Evolutionary conservation across 2,113 vertebrate genomes (phyloP).

Genomic region (Peromyscus leucopus): DNA sequence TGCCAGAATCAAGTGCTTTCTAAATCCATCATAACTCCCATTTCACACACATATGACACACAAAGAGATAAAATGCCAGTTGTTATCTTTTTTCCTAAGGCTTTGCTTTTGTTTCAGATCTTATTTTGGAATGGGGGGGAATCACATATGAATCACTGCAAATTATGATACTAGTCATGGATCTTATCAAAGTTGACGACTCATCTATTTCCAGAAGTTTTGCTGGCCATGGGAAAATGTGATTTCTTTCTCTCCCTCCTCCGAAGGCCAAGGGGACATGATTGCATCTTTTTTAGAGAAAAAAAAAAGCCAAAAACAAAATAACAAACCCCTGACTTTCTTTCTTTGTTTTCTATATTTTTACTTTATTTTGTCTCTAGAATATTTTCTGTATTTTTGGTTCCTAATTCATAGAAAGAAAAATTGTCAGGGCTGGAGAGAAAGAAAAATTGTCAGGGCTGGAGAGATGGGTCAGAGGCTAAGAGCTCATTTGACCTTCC

Average conservation of each 20-base stretch:
- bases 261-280: conserved; percentile 63
- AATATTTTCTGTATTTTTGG: neutral
- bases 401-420: conserved; percentile 26
- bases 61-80: conserved; percentile 66
- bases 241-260: conserved; percentile 49
- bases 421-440: neutral
- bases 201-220: conserved; percentile 76
- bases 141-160: conserved; percentile 80
- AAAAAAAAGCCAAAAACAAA: neutral
- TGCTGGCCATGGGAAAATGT: conserved; percentile 65
- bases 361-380: conserved; percentile 29
- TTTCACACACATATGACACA: conserved; percentile 61
- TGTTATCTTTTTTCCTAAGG: conserved; percentile 70
- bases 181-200: conserved; percentile 77
- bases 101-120: conserved; percentile 80
- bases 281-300: conserved; percentile 34
- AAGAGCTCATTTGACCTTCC: too few species aligned
- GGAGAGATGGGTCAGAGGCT: neutral
- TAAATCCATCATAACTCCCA: conserved; percentile 60
- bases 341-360: neutral
- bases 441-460: neutral
- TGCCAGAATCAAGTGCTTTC: conserved; percentile 55
- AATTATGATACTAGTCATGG: conserved; percentile 72
- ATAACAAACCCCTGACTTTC: neutral
- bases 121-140: conserved; percentile 72